A percentile compares a stretch with the other conserved stretches of the same genome.
Conservation (phyloP, 1,140 invertebrate genomes). For the Drosophila navojoa region DNA sequence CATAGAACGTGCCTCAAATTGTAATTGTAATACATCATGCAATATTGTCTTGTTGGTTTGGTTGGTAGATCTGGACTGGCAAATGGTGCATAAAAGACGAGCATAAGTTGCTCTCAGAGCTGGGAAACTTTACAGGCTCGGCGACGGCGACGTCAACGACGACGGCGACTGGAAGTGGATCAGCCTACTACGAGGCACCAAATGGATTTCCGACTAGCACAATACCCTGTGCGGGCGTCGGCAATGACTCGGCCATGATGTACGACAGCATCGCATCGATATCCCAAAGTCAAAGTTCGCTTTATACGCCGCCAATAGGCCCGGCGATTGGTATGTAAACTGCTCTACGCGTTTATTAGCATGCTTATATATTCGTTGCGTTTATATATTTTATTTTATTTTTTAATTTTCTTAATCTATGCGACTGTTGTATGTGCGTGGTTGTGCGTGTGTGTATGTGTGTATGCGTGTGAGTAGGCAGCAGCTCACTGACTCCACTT, state of each 20-base stretch:
- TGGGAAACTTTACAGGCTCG: constrained; percentile 86
- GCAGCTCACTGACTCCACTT: constrained; percentile 89
- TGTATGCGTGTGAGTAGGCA: constrained; percentile 77
- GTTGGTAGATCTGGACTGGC: constrained; percentile 89
- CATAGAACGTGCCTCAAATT: too few relatives aligned
- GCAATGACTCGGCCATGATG: constrained; percentile 83
- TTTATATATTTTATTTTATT: not conserved
- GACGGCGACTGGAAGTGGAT: constrained; percentile 67
- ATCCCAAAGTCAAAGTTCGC: constrained; percentile 88
- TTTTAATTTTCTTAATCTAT: constrained; percentile 15
- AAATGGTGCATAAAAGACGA: constrained; percentile 96
- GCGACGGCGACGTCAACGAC: constrained; percentile 9
- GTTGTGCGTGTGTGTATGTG: too few relatives aligned
- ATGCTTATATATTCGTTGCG: not conserved
- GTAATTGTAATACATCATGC: not conserved
- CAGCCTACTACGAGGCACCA: constrained; percentile 87
- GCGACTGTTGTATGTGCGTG: too few relatives aligned
- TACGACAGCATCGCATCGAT: constrained; percentile 91
- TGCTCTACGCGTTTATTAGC: not conserved
- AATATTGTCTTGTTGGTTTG: not conserved
- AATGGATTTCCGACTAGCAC: constrained; percentile 86
- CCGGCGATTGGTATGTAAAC: constrained; percentile 88
- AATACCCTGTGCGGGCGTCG: constrained; percentile 78
- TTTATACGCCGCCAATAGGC: constrained; percentile 90
- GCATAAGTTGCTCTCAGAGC: constrained; percentile 92